phyloP scores from a whole-genome alignment of 2,113 vertebrate species.

The Sander lucioperca region DNA sequence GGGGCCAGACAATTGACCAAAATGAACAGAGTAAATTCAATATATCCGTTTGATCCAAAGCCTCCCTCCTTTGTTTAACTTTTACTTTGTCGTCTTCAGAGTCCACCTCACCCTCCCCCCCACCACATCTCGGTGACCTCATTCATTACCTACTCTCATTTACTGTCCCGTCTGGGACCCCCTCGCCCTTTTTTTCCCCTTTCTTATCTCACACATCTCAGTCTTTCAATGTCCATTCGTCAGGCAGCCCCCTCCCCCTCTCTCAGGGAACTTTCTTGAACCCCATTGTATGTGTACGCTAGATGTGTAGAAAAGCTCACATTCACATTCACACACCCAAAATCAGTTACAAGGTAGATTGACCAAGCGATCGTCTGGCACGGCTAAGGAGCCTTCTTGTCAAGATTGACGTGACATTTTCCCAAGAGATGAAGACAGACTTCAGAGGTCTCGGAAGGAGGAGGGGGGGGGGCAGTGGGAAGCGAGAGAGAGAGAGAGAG shows the following conservation, averaged over 20 bases:
- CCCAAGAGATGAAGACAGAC: slow-evolving; percentile 34
- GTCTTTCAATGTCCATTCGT: slow-evolving; percentile 24
- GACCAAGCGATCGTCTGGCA: slow-evolving; percentile 15
- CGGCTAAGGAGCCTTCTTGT: slow-evolving; percentile 9
- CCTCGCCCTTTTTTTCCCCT: not conserved
- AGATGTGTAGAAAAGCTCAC: not conserved
- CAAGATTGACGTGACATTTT: slow-evolving; percentile 61
- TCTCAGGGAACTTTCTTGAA: slow-evolving; percentile 10
- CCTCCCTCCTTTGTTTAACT: slow-evolving; percentile 40
- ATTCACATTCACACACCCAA: not conserved
- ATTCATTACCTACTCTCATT: slow-evolving; percentile 23
- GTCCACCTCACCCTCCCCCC: not conserved
- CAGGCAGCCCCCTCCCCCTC: not conserved
- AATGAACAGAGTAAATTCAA: slow-evolving; percentile 27
- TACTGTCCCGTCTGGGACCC: not conserved
- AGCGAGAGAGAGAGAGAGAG: not conserved
- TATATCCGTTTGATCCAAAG: slow-evolving; percentile 41
- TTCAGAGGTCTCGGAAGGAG: slow-evolving; percentile 36
- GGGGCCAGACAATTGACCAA: slow-evolving; percentile 30
- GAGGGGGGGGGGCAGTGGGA: not conserved
- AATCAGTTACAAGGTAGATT: slow-evolving; percentile 23
- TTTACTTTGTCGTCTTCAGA: slow-evolving; percentile 1
- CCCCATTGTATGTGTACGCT: not conserved
- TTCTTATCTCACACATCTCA: slow-evolving; percentile 25
- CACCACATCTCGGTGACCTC: not conserved